Base-by-base conservation (phyloP, 2,888 invertebrate species). In the Xestia xanthographa region DNA sequence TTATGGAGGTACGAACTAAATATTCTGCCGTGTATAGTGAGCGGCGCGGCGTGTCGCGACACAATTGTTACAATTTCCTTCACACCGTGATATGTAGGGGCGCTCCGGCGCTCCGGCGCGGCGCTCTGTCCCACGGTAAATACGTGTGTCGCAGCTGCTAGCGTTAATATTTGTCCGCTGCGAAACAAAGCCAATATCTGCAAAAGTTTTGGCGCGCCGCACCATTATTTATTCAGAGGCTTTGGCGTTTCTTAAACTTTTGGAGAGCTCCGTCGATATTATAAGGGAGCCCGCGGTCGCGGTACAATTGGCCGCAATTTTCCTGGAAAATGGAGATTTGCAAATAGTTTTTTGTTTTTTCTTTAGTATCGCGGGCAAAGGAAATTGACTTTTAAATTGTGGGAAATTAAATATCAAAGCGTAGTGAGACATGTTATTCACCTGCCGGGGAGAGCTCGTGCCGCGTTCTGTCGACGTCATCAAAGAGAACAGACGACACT, bases 151-250 rank as follows among this genome's bases (percentile, higher is more conserved):
- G 84, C 94, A 94, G 93, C 93, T 94, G 95, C 88, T 89, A 84
- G 84, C 91, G 89, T 90, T 93, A 92, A 93, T 93, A 94, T 93
- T 92, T 92, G 92, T 90, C 89, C 90, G 90, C 85, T 90, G 86
- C 87, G 89, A 93, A 94, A 95, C 93, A 93, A 92, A 92, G 91
- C 93, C 93, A 94, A 95, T 95, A 95, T 94, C 93, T 91, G 92
- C 92, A 92, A 93, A 95, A 95, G 92, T 95, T 95, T 92, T 86
- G 91, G 87, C 89, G 86, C 88, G 86, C 85, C 82, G 86, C 90
- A 89, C 89, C 92, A 93, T 94, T 94, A 94, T 93, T 94, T 94
- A 95, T 95, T 95, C 94, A 94, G 91, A 91, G 90, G 87, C 91
- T 91, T 91, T 90, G 91, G 91, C 90, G 91, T 93, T 93, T 91